Evolutionary conservation across 1,140 invertebrate genomes (phyloP).

Genomic region (Drosophila asahinai): DNA sequence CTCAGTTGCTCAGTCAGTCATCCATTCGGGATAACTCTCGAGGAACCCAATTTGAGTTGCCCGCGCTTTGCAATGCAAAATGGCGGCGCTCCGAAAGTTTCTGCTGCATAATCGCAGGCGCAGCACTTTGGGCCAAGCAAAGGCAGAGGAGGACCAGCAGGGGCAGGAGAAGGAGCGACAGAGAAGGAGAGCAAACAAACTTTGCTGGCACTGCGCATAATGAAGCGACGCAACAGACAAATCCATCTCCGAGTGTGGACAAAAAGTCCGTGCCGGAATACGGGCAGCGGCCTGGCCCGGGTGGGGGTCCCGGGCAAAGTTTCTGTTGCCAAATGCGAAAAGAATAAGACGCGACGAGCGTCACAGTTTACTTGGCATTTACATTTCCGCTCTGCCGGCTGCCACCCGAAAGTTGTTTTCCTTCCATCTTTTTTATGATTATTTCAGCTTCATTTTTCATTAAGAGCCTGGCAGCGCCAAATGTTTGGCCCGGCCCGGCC

Average conservation of each 20-base stretch:
- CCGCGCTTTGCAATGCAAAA: slow-evolving; percentile 79
- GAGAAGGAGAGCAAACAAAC: slow-evolving; percentile 43
- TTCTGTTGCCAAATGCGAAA: slow-evolving; percentile 76
- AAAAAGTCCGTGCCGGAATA: slow-evolving; percentile 47
- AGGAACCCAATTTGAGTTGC: slow-evolving; percentile 78
- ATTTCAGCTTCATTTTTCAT: slow-evolving; percentile 78
- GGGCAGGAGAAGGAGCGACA: not conserved
- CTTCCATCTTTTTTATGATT: slow-evolving; percentile 63
- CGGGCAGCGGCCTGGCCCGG: not conserved
- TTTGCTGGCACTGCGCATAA: slow-evolving; percentile 73
- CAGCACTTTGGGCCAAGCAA: slow-evolving; percentile 66
- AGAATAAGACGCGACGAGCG: slow-evolving; percentile 58
- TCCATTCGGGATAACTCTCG: slow-evolving; percentile 57
- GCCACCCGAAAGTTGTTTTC: slow-evolving; percentile 47
- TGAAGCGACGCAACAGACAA: slow-evolving; percentile 69
- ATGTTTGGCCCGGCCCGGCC: slow-evolving; percentile 43
- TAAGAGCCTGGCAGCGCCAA: slow-evolving; percentile 63
- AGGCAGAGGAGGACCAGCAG: slow-evolving; percentile 23
- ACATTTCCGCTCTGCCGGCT: slow-evolving; percentile 58
- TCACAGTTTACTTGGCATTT: slow-evolving; percentile 74
- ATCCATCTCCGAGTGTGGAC: slow-evolving; percentile 76
- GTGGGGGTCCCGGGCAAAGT: slow-evolving; percentile 43
- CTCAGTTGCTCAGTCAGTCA: slow-evolving; percentile 25
- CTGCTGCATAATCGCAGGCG: slow-evolving; percentile 82
- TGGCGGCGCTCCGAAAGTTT: slow-evolving; percentile 68